Conservation (phyloP, 2,113 vertebrate genomes). For the Abramis brama region DNA sequence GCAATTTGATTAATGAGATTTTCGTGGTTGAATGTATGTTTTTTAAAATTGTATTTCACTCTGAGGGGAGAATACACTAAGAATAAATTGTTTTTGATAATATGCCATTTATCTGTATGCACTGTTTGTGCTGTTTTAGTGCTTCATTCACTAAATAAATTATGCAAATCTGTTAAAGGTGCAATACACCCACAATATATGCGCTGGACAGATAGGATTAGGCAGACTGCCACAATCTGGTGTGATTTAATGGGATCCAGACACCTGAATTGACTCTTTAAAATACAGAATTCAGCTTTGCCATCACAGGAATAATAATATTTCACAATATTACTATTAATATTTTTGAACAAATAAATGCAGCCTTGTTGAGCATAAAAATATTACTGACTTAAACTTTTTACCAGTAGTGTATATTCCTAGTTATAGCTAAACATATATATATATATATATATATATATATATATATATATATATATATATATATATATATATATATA, state of each 20-base stretch:
- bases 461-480: too few relatives aligned
- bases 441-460: too few relatives aligned
- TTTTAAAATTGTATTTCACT: background rate
- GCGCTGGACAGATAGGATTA: background rate
- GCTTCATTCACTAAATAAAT: background rate
- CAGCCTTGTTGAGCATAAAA: background rate
- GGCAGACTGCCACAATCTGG: background rate
- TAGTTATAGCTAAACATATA: too few relatives aligned
- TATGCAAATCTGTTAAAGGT: background rate
- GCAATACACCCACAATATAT: background rate
- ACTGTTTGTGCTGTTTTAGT: background rate
- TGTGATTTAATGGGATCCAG: too few relatives aligned
- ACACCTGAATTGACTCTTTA: too few relatives aligned
- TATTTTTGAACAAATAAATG: background rate
- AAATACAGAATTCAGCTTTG: background rate
- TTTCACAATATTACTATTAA: background rate
- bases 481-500: too few relatives aligned
- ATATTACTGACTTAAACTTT: background rate
- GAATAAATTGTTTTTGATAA: background rate
- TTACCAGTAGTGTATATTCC: background rate
- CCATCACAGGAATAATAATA: background rate
- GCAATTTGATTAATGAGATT: background rate
- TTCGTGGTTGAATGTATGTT: background rate
- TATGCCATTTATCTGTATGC: background rate
- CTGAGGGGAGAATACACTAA: background rate